Evolutionary conservation across 2,113 vertebrate genomes (phyloP).

Genomic region (Triplophysa dalaica): DNA sequence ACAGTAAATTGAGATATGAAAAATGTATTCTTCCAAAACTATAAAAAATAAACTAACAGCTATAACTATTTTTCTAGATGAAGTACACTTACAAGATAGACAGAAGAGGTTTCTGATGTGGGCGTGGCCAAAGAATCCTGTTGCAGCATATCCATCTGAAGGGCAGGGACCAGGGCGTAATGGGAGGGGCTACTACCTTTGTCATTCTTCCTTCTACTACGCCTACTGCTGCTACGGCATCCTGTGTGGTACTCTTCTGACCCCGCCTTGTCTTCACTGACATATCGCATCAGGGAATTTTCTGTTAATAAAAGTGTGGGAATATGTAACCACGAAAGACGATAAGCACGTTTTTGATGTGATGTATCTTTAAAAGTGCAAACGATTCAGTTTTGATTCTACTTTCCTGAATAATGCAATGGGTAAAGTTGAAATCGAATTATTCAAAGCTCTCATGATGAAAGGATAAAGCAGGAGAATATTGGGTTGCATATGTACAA

Average conservation of each 20-base stretch:
- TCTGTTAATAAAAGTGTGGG: constrained; percentile 69
- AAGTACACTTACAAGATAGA: constrained; percentile 88
- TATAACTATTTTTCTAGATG: not conserved
- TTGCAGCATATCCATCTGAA: constrained; percentile 91
- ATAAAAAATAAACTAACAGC: too few species aligned
- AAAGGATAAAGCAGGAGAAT: constrained; percentile 12
- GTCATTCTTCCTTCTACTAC: constrained; percentile 90
- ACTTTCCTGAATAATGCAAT: constrained; percentile 1
- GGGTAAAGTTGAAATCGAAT: not conserved
- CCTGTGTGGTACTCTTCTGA: constrained; percentile 88
- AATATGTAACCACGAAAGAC: not conserved
- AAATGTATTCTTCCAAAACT: not conserved
- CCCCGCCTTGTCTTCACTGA: constrained; percentile 89
- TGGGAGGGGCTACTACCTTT: constrained; percentile 89
- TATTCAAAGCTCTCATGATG: constrained; percentile 11
- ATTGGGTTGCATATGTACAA: constrained; percentile 21
- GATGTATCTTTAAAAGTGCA: not conserved
- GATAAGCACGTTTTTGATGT: not conserved
- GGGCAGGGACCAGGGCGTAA: constrained; percentile 87
- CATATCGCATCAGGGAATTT: constrained; percentile 92
- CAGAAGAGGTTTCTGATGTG: constrained; percentile 85
- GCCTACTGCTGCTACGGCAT: constrained; percentile 82
- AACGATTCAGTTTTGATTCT: not conserved
- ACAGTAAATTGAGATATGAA: constrained; percentile 38
- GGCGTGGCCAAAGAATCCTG: constrained; percentile 89